Evolutionary conservation across 1,140 invertebrate genomes (phyloP).

Genomic region (Brachionus manjavacas): DNA sequence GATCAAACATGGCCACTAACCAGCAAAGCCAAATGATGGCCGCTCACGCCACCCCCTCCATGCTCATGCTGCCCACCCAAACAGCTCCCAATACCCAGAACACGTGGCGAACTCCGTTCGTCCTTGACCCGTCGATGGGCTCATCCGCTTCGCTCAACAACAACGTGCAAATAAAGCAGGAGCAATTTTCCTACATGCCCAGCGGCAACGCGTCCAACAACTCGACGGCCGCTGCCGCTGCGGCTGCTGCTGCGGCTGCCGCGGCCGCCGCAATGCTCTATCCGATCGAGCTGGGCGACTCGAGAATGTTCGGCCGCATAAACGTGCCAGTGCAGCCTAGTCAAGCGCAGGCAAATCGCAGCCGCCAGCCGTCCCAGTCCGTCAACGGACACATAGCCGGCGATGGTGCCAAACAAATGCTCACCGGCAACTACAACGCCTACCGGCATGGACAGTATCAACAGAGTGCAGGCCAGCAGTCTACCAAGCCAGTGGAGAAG

Average conservation of each 20-base stretch:
- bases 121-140: slow-evolving; percentile 34
- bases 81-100: neutral
- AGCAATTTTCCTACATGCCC: slow-evolving; percentile 8
- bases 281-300: slow-evolving; percentile 34
- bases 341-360: neutral
- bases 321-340: neutral
- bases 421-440: neutral
- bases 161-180: slow-evolving; percentile 22
- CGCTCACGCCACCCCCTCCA: neutral
- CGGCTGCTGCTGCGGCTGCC: slow-evolving; percentile 1
- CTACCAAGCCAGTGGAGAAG: neutral
- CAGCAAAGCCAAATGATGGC: neutral
- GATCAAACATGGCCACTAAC: neutral
- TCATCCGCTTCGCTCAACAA: neutral
- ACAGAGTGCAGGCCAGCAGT: neutral
- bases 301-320: slow-evolving; percentile 36
- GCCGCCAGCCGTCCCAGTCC: slow-evolving; percentile 2
- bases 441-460: neutral
- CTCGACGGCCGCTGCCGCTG: neutral
- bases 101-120: slow-evolving; percentile 35
- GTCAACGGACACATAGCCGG: neutral
- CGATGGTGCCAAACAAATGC: neutral
- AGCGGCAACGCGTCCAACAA: neutral
- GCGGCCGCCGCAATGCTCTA: slow-evolving; percentile 40
- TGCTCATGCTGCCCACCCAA: neutral